Evolutionary conservation across 2,113 vertebrate species (phyloP), one percentile per base, ranked within the genome.

Genomic region (Pedionomus torquatus): DNA sequence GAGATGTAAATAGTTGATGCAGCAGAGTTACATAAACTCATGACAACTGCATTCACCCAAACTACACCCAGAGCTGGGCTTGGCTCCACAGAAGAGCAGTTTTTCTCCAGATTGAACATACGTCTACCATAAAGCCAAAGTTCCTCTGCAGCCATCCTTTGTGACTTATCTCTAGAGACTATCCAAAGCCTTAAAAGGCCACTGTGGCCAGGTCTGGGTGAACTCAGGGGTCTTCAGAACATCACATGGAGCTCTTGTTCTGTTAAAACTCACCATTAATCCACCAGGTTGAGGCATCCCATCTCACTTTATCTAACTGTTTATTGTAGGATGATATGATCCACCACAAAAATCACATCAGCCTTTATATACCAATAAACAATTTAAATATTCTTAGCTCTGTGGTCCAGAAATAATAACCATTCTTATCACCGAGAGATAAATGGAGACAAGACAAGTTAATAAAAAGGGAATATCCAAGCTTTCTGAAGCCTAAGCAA

Each of bases 321-420:
- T 94, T 97, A 93, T 69, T 92, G 70, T 85, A 91, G 72, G 66
- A 78, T 84, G 94, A 95, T 87, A 63, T 6, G 66, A 89, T 91
- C 83, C 86, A 89, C 86, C 80, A 72, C 2, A 5, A 89, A 91
- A 95, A 95, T 89, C 89, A 69, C 44, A 87, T 79, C 79, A 75
- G 80, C 60, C 48, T 72, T 87, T 82, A 51, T 51, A 94, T 30
- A 74, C 64, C 60, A 89, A 81, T 89, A 97, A 94, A 96, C 96
- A 96, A 76, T 48, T 90, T 33, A 92, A 96, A 94, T 75, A 92
- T 69, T 65, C 69, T 55, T 84, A 90, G 89, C 72, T 75, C 52
- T 33, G 1, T 3, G 13, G 44, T 88, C 86, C 83, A 93, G 90
- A 75, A 97, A 95, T 89, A 97, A 95, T 71, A 95, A 97, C 64